A percentile compares a stretch with the other conserved stretches of the same genome.
phyloP scores from a whole-genome alignment of 2,888 invertebrate genomes.

The Sympetrum striolatum region DNA sequence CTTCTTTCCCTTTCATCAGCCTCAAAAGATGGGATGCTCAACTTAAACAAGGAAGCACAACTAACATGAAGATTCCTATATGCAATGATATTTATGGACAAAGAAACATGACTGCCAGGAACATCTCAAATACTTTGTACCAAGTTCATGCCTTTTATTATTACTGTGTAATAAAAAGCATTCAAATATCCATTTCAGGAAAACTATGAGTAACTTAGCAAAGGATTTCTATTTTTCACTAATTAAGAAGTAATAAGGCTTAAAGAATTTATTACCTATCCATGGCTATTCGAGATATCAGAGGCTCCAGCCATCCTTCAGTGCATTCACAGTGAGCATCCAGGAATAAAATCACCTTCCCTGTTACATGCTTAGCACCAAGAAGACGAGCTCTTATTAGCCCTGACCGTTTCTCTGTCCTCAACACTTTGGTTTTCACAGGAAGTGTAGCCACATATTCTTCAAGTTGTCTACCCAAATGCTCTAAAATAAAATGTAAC shows the following conservation, averaged over 20 bases:
- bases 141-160: too few species aligned
- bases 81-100: too few species aligned
- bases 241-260: neutral
- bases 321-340: constrained; percentile 99
- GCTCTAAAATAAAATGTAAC: constrained; percentile 66
- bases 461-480: constrained; percentile 87
- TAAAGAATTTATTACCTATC: constrained; percentile 65
- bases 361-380: constrained; percentile 91
- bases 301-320: constrained; percentile 98
- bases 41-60: too few species aligned
- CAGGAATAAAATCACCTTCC: constrained; percentile 93
- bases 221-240: too few species aligned
- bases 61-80: too few species aligned
- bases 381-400: constrained; percentile 93
- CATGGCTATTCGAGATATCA: constrained; percentile 88
- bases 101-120: too few species aligned
- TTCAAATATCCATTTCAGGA: neutral
- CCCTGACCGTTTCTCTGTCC: constrained; percentile 93
- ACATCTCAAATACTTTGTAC: too few species aligned
- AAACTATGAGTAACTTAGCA: too few species aligned
- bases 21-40: too few species aligned
- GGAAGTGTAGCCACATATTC: constrained; percentile 86
- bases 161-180: too few species aligned
- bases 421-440: constrained; percentile 83
- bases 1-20: too few species aligned